Conservation (phyloP, 1,140 invertebrate species). For the Papilio xuthus region DNA sequence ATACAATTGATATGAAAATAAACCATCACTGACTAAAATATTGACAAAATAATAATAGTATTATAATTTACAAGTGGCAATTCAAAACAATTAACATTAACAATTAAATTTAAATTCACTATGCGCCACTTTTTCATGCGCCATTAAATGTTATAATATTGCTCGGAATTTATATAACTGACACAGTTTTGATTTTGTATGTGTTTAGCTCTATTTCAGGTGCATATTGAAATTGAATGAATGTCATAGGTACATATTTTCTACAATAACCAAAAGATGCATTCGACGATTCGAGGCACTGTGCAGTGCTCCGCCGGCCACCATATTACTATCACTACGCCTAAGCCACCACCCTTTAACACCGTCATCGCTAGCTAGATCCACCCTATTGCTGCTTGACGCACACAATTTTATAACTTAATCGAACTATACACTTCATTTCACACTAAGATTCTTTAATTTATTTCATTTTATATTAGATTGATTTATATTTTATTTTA, state of each 20-base stretch:
- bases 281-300: not conserved
- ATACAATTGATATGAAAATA: not conserved
- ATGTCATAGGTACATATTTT: not conserved
- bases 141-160: not conserved
- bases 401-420: too few relatives aligned
- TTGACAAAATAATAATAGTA: not conserved
- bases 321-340: not conserved
- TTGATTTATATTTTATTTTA: too few relatives aligned
- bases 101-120: not conserved
- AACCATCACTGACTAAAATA: not conserved
- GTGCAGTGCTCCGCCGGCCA: too few relatives aligned
- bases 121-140: not conserved
- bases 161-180: not conserved
- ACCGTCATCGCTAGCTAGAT: too few relatives aligned
- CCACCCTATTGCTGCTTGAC: too few relatives aligned
- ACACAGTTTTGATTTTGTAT: not conserved
- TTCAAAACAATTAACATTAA: too few relatives aligned
- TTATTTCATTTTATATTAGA: too few relatives aligned
- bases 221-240: not conserved
- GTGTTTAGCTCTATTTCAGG: not conserved
- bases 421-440: too few relatives aligned
- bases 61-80: too few relatives aligned
- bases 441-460: too few relatives aligned
- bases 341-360: not conserved
- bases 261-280: not conserved